These are phyloP conservation scores for Epistrophe grossulariae DNA, from an alignment of 2,888 invertebrate genomes.

Conservation along the genomic window DNA sequence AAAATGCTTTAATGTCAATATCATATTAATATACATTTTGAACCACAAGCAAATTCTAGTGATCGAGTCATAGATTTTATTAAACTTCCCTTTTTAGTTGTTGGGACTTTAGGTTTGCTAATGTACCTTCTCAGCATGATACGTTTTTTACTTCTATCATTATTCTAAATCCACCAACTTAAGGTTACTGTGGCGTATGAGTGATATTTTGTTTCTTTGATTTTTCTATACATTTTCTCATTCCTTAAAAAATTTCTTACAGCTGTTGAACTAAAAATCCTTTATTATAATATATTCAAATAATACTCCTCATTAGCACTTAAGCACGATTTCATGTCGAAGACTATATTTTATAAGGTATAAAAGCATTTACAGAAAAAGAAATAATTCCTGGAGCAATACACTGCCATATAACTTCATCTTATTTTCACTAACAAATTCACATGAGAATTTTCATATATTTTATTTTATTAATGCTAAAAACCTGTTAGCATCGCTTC, in stretches of 20 bases:
- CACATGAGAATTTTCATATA: constrained; percentile 60
- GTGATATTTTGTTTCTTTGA: too few species aligned
- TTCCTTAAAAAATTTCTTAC: not conserved
- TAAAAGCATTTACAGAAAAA: not conserved
- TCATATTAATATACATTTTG: too few species aligned
- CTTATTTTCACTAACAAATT: not conserved
- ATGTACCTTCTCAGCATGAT: too few species aligned
- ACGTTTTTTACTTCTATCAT: too few species aligned
- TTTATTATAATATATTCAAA: not conserved
- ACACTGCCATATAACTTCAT: not conserved
- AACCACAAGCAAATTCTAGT: too few species aligned
- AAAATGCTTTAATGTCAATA: too few species aligned
- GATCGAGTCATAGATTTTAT: too few species aligned
- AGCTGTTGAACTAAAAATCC: not conserved
- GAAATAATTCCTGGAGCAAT: not conserved
- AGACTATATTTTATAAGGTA: not conserved
- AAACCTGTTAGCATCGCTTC: constrained; percentile 54
- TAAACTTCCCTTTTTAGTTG: too few species aligned
- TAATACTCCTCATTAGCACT: not conserved
- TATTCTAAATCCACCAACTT: not conserved
- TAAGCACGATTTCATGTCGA: constrained; percentile 11
- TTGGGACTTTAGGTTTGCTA: too few species aligned
- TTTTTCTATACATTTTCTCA: not conserved
- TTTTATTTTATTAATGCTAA: constrained; percentile 42
- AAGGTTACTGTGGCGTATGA: constrained; percentile 32